A percentile compares a stretch with the other conserved stretches of the same genome.
phyloP scores from a whole-genome alignment of 2,113 vertebrate genomes.

The Podarcis raffonei region DNA sequence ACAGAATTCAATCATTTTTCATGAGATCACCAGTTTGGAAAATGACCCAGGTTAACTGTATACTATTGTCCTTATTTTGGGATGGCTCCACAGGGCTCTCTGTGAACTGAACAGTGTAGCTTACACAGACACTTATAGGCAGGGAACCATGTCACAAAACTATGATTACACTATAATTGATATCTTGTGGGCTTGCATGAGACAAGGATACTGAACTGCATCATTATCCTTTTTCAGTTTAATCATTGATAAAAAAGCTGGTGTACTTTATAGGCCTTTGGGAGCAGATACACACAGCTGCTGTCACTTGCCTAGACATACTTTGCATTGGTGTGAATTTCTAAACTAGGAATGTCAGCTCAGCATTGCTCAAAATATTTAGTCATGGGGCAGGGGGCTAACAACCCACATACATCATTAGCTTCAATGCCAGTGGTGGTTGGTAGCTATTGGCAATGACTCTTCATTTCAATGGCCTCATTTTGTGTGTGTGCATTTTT shows the following conservation, averaged over 20 bases:
- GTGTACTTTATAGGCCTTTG: neutral
- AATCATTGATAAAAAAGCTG: neutral
- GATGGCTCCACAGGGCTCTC: neutral
- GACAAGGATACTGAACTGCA: neutral
- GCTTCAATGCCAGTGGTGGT: neutral
- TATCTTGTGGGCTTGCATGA: neutral
- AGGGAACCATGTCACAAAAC: slow-evolving; percentile 19
- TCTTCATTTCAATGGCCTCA: neutral
- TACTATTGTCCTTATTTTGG: neutral
- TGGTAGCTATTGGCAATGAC: no score
- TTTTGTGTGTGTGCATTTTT: neutral
- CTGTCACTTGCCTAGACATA: neutral
- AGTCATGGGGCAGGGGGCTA: neutral
- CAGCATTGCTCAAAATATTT: neutral
- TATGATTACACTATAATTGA: neutral
- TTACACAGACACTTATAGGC: neutral
- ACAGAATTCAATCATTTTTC: neutral
- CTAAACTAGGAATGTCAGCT: neutral
- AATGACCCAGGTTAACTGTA: neutral
- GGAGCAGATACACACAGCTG: neutral
- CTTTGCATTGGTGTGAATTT: neutral
- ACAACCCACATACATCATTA: neutral
- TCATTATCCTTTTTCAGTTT: neutral
- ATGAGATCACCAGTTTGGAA: slow-evolving; percentile 6
- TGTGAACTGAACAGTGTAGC: neutral